These are phyloP conservation scores for Eulithis prunata DNA, from an alignment of 2,888 invertebrate genomes.

Conservation along the genomic window DNA sequence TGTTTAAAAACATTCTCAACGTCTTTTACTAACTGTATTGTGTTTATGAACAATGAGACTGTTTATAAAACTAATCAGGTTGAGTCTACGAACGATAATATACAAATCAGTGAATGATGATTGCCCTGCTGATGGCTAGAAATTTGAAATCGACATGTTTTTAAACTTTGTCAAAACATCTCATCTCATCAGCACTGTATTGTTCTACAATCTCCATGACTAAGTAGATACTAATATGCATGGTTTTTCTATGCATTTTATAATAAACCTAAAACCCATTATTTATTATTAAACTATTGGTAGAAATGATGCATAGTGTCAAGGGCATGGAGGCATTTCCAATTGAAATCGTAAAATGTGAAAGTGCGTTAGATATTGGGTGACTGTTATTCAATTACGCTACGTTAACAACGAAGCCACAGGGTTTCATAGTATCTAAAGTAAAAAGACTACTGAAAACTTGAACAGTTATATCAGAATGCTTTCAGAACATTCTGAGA, in stretches of 20 bases:
- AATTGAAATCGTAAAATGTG: not conserved
- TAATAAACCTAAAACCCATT: not conserved
- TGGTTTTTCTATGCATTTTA: not conserved
- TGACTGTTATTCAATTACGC: not conserved
- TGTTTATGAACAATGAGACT: constrained; percentile 34
- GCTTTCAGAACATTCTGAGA: too few relatives aligned
- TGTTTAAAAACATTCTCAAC: constrained; percentile 37
- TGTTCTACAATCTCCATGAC: too few relatives aligned
- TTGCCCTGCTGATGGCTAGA: not conserved
- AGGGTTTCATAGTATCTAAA: not conserved
- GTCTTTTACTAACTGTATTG: constrained; percentile 22
- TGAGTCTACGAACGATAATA: constrained; percentile 8
- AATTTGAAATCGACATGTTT: not conserved
- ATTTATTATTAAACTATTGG: too few relatives aligned
- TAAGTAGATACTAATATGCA: too few relatives aligned
- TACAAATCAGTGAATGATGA: too few relatives aligned
- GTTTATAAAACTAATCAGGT: constrained; percentile 22
- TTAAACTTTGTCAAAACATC: not conserved
- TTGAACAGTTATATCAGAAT: too few relatives aligned
- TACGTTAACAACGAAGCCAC: not conserved
- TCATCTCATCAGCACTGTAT: too few relatives aligned
- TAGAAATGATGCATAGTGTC: not conserved
- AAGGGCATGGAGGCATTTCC: constrained; percentile 6
- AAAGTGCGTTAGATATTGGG: not conserved
- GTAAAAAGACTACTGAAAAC: not conserved